A percentile compares a stretch with the other conserved stretches of the same genome.
These are phyloP conservation scores for Fulica atra DNA, from an alignment of 2,113 vertebrate genomes.

Conservation along the genomic window DNA sequence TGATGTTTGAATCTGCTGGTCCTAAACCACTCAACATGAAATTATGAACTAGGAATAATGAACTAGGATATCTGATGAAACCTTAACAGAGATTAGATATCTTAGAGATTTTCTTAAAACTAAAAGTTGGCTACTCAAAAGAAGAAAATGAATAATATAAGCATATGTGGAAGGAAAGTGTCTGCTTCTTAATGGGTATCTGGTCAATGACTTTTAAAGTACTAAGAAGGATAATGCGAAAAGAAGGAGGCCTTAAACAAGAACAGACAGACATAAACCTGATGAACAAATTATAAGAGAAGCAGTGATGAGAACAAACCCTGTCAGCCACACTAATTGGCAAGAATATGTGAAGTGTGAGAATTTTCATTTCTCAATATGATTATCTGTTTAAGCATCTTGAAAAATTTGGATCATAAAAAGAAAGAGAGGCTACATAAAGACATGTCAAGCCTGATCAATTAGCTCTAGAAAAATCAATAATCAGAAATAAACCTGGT, in stretches of 20 bases:
- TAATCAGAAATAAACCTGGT: background rate
- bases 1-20: background rate
- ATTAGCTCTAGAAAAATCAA: background rate
- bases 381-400: background rate
- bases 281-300: background rate
- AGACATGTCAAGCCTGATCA: background rate
- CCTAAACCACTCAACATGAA: background rate
- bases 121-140: background rate
- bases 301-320: background rate
- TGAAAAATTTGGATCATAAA: background rate
- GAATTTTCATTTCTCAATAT: background rate
- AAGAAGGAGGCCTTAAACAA: background rate
- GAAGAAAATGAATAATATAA: background rate
- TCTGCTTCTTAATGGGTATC: accelerated
- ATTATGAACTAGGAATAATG: background rate
- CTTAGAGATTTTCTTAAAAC: background rate
- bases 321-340: background rate
- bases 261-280: background rate
- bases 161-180: background rate
- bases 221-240: background rate
- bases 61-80: background rate
- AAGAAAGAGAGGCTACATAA: background rate
- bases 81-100: background rate
- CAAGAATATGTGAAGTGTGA: background rate
- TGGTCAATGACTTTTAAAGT: background rate